phyloP scores from a whole-genome alignment of 2,888 invertebrate genomes.

The Drosophila mettleri region DNA sequence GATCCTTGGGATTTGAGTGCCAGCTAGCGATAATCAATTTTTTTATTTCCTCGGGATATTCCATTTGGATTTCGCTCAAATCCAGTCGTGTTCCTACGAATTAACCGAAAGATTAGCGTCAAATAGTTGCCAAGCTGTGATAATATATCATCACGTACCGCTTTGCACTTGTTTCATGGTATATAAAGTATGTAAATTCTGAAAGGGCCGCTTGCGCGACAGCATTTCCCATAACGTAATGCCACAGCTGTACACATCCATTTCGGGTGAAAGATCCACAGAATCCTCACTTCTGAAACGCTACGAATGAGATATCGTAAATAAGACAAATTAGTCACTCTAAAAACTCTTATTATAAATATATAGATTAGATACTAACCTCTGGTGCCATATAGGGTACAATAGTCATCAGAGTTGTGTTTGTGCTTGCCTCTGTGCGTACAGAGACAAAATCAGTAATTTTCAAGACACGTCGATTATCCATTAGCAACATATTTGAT shows the following conservation, averaged over 20 bases:
- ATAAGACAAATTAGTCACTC: no score
- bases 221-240: constrained; percentile 40
- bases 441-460: not conserved
- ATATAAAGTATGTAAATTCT: rapidly evolving
- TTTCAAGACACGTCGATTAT: not conserved
- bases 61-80: not conserved
- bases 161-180: rapidly evolving
- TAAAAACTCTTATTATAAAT: no score
- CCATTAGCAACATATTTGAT: constrained; percentile 1
- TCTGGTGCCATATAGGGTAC: constrained; percentile 27
- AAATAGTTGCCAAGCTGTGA: not conserved
- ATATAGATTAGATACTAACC: constrained; percentile 18
- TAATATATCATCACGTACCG: not conserved
- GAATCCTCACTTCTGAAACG: rapidly evolving
- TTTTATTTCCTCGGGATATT: constrained; percentile 10
- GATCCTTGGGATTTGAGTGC: not conserved
- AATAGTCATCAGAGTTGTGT: not conserved
- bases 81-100: constrained; percentile 11
- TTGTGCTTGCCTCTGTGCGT: not conserved
- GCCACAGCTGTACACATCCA: constrained; percentile 34
- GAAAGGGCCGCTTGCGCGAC: constrained; percentile 15
- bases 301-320: not conserved
- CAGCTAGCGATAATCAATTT: constrained; percentile 12
- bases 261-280: no score
- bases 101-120: not conserved